Percentiles rank a stretch among this genome's conserved stretches.
Conservation (phyloP, 2,888 invertebrate species). For the Stenolophus ochropezus region DNA sequence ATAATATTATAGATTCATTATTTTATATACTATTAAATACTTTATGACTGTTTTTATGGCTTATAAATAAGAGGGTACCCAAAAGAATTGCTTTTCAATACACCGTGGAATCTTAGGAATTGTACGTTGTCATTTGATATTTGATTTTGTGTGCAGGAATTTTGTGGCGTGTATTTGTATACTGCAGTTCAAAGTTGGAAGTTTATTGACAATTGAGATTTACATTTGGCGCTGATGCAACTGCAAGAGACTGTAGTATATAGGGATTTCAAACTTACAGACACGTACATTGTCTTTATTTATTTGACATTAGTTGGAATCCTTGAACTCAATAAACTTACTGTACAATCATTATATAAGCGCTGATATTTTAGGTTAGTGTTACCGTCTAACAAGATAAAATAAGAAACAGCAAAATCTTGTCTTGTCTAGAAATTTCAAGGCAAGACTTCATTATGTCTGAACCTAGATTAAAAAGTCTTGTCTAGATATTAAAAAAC, state of each 20-base stretch:
- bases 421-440: too few species aligned
- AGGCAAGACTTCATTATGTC: too few species aligned
- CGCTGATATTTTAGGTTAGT: neutral
- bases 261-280: neutral
- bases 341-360: neutral
- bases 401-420: too few species aligned
- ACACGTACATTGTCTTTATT: neutral
- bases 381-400: too few species aligned
- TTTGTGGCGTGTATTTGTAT: neutral
- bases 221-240: neutral
- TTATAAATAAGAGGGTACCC: too few species aligned
- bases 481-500: too few species aligned
- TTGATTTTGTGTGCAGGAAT: neutral
- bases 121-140: neutral
- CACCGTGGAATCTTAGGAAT: neutral
- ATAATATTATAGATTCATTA: too few species aligned
- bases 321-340: neutral
- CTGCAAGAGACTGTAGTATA: neutral
- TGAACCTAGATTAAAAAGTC: too few species aligned
- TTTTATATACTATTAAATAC: neutral
- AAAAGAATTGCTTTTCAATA: neutral
- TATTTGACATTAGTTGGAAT: neutral
- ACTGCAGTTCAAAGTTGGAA: neutral
- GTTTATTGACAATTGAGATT: neutral
- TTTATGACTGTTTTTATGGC: too few species aligned